Evolutionary conservation across 2,113 vertebrate species (phyloP).

Genomic region (Eptesicus fuscus): DNA sequence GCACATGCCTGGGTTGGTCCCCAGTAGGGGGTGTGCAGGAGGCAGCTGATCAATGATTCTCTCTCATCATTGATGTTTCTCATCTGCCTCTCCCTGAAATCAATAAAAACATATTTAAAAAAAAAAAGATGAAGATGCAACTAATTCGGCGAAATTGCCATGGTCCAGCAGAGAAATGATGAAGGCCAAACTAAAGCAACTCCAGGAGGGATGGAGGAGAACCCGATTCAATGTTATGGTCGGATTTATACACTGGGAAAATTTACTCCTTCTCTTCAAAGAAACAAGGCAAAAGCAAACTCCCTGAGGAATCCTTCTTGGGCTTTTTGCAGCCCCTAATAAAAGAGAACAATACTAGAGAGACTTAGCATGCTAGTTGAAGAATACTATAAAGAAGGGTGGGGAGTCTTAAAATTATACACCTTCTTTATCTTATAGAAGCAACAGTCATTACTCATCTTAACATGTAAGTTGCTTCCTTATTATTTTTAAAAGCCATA

Average conservation of each 20-base stretch:
- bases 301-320: background rate
- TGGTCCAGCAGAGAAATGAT: background rate
- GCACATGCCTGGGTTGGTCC: no score
- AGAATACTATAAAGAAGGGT: background rate
- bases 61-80: no score
- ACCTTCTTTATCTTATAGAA: background rate
- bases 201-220: background rate
- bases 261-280: background rate
- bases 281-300: background rate
- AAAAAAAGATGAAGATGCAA: background rate
- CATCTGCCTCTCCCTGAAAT: no score
- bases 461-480: background rate
- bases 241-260: background rate
- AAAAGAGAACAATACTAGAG: background rate
- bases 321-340: background rate
- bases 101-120: background rate
- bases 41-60: no score
- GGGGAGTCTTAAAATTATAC: background rate
- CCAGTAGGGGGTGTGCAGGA: no score
- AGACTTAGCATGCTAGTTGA: background rate
- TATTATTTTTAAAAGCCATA: conserved; percentile 39
- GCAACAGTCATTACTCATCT: background rate
- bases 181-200: background rate
- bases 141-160: background rate
- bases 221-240: background rate